Evolutionary conservation across 2,797 vertebrate species (phyloP).

Genomic region (Alosa sapidissima): DNA sequence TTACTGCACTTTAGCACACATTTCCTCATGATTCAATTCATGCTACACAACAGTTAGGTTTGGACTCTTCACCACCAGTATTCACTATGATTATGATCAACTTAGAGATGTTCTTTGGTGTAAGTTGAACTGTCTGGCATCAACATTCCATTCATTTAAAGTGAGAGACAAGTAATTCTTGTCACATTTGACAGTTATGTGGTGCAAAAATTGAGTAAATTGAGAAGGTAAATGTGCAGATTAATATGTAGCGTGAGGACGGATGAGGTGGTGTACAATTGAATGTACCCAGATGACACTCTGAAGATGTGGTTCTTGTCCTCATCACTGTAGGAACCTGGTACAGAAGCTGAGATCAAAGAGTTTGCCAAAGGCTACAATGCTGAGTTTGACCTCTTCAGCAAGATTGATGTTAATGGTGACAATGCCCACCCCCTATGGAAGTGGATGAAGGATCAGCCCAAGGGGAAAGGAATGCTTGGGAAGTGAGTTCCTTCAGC

Average conservation of each 20-base stretch:
- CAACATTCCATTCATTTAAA: too few species aligned
- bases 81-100: too few species aligned
- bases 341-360: conserved; percentile 85
- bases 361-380: conserved; percentile 83
- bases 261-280: too few species aligned
- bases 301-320: neutral
- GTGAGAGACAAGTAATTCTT: too few species aligned
- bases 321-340: conserved; percentile 80
- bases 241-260: too few species aligned
- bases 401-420: conserved; percentile 95
- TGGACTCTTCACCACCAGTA: too few species aligned
- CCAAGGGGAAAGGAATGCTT: conserved; percentile 85
- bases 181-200: too few species aligned
- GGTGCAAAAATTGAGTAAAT: too few species aligned
- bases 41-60: too few species aligned
- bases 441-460: conserved; percentile 97
- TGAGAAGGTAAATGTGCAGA: too few species aligned
- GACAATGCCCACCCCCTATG: conserved; percentile 88
- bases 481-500: conserved; percentile 77
- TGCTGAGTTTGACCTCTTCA: conserved; percentile 88
- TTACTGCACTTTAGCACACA: neutral
- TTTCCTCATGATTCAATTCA: neutral
- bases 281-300: neutral
- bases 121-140: too few species aligned
- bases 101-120: too few species aligned